Percentiles rank a stretch among this genome's conserved stretches.
Conservation (phyloP, 2,797 vertebrate species). For the Ibycter americanus region DNA sequence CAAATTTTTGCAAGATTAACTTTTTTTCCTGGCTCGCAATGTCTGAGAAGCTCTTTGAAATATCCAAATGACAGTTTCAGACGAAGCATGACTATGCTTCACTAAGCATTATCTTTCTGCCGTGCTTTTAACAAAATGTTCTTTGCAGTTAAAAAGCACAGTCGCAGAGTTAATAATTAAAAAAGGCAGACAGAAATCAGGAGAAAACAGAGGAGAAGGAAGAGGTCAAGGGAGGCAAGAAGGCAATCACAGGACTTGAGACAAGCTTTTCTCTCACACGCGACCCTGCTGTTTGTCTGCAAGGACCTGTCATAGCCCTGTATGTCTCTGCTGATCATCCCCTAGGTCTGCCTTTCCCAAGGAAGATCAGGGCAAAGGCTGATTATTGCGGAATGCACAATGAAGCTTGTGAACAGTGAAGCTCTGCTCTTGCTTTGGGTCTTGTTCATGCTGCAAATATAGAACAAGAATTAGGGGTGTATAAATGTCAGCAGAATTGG, state of each 20-base stretch:
- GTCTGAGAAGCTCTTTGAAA: neutral
- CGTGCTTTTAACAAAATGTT: neutral
- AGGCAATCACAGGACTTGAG: neutral
- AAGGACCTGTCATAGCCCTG: neutral
- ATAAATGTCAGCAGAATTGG: neutral
- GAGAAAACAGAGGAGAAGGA: neutral
- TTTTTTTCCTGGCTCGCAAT: neutral
- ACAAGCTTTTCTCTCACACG: neutral
- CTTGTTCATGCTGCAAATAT: neutral
- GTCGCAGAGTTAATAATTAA: neutral
- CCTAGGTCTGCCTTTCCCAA: neutral
- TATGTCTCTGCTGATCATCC: neutral
- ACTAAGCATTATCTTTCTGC: neutral
- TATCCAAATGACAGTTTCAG: neutral
- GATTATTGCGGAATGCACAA: fast-evolving
- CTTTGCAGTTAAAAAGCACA: neutral
- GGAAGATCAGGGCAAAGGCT: neutral
- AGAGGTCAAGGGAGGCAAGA: neutral
- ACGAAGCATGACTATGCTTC: neutral
- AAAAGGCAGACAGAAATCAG: neutral
- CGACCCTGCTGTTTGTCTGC: neutral
- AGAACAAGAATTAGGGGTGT: neutral
- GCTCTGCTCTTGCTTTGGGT: neutral
- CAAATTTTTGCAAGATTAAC: neutral
- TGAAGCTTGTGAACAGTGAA: neutral